Conservation (phyloP, 2,797 vertebrate species). For the Ctenopoma kingsleyae region DNA sequence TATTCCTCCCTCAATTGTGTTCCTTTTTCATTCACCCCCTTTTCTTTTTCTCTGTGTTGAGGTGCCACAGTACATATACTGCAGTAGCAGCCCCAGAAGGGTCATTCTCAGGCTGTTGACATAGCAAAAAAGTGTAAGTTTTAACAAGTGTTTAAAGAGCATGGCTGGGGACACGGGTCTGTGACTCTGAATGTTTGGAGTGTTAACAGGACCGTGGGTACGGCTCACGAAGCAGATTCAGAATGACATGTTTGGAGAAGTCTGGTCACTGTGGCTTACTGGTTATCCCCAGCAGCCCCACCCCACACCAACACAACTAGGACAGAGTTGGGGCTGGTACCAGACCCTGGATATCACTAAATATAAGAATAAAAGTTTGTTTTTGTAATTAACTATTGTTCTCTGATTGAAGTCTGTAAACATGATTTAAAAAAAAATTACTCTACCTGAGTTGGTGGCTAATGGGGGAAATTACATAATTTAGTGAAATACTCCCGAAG, state of each 20-base stretch:
- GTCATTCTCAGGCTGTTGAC: slow-evolving; percentile 84
- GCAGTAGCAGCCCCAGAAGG: slow-evolving; percentile 78
- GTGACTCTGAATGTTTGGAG: slow-evolving; percentile 84
- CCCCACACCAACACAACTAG: slow-evolving; percentile 32
- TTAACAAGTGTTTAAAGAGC: slow-evolving; percentile 87
- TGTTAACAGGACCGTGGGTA: slow-evolving; percentile 80
- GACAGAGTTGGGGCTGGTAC: slow-evolving; percentile 37
- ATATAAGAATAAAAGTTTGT: slow-evolving; percentile 35
- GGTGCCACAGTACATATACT: slow-evolving; percentile 56
- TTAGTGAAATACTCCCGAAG: slow-evolving; percentile 52
- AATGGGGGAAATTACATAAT: slow-evolving; percentile 48
- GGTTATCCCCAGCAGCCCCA: slow-evolving; percentile 49
- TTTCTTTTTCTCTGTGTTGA: slow-evolving; percentile 50
- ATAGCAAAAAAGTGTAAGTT: slow-evolving; percentile 82
- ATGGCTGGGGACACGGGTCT: slow-evolving; percentile 80
- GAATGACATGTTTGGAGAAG: slow-evolving; percentile 72
- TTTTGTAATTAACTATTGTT: slow-evolving; percentile 39
- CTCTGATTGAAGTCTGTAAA: slow-evolving; percentile 37
- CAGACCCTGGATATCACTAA: slow-evolving; percentile 21
- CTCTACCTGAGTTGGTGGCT: slow-evolving; percentile 28
- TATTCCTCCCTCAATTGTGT: slow-evolving; percentile 55
- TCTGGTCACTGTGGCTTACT: slow-evolving; percentile 68
- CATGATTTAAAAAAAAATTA: slow-evolving; percentile 17
- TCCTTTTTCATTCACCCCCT: slow-evolving; percentile 24
- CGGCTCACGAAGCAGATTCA: slow-evolving; percentile 65